Evolutionary conservation across 2,888 invertebrate genomes (phyloP), one percentile per base, ranked within the genome.

Genomic region (Leistus spinibarbis): DNA sequence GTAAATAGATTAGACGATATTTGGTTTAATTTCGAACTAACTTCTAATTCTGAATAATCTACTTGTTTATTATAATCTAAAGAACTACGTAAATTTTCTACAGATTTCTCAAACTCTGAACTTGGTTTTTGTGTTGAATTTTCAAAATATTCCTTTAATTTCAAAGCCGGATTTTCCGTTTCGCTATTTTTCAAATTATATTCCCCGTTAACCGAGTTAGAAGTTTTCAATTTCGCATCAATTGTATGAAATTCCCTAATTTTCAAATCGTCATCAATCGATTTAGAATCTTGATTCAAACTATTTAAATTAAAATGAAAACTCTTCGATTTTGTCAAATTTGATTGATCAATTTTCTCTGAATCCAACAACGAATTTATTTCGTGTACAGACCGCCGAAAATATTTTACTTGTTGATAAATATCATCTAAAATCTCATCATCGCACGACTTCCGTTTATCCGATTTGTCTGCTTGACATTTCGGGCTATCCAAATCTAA

Each of bases 351-450:
- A 3, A 40, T 40, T 40, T 40, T 40, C 40, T 40, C 40, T 1
- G 82, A 27, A 27, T 84, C 83, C 4, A 90, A 79, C 72, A 90
- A 79, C 20, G 88, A 91, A 81, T 94, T 94, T 0, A 93, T 92
- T 84, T 93, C 93, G 62, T 92, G 91, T 56, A 93, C 91, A 20
- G 92, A 92, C 79, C 91, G 88, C 56, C 91, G 88, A 79, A 93
- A 92, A 82, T 92, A 91, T 80, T 93, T 93, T 0, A 94, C 93
- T 87, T 93, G 90, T 79, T 92, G 92, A 80, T 94, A 94, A 0
- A 93, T 90, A 1, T 86, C 79, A 66, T 82, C 82, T 40, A 79
- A 73, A 0, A 79, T 78, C 23, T 86, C 85, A 0, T 80, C 82
- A 77, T 84, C 83, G 23, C 81, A 82, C 3, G 82, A 82, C 78